phyloP scores from a whole-genome alignment of 2,888 invertebrate genomes.

The Brenthis ino region DNA sequence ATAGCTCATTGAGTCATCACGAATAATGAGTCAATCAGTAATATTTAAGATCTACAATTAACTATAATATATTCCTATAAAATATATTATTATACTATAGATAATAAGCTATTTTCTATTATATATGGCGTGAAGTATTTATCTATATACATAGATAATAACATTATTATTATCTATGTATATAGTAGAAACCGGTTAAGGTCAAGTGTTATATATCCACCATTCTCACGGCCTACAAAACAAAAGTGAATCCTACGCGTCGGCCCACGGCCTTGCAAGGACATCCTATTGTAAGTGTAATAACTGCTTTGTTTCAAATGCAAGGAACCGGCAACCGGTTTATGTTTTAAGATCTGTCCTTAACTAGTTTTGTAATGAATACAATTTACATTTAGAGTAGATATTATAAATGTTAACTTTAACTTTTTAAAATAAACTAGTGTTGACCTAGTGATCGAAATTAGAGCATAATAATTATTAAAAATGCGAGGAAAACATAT shows the following conservation, averaged over 20 bases:
- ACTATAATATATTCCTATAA: too few relatives aligned
- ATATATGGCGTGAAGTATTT: too few relatives aligned
- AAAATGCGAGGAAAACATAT: too few relatives aligned
- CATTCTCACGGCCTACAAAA: constrained; percentile 37
- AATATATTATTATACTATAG: too few relatives aligned
- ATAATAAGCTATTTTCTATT: too few relatives aligned
- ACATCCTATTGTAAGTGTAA: constrained; percentile 34
- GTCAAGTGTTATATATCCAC: constrained; percentile 32
- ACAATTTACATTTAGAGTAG: background rate
- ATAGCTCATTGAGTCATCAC: too few relatives aligned
- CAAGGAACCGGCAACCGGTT: constrained; percentile 11
- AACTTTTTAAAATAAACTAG: too few relatives aligned
- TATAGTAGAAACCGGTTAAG: constrained; percentile 23
- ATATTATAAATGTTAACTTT: background rate
- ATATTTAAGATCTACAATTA: too few relatives aligned
- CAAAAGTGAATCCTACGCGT: constrained; percentile 38
- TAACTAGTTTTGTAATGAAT: constrained; percentile 1
- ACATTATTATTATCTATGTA: background rate
- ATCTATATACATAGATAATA: too few relatives aligned
- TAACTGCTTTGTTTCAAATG: constrained; percentile 12
- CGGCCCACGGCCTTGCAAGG: constrained; percentile 52
- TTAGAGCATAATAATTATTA: too few relatives aligned
- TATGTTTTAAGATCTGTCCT: background rate
- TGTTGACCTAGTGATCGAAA: too few relatives aligned
- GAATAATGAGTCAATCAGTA: too few relatives aligned